These are phyloP conservation scores for Drosophila baimaii DNA, from an alignment of 1,140 invertebrate species.

Conservation along the genomic window DNA sequence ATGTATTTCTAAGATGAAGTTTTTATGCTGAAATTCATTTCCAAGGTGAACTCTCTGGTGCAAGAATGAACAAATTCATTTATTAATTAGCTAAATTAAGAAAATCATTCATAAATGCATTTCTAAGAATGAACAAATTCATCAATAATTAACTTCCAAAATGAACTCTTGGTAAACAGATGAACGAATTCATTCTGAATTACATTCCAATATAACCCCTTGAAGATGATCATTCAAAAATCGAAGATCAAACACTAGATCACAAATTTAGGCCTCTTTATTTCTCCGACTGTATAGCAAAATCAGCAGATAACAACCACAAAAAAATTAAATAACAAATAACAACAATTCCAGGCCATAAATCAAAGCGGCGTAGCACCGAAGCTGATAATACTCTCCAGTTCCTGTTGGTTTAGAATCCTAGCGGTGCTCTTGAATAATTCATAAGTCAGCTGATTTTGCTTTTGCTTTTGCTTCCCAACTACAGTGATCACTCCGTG, in stretches of 20 bases:
- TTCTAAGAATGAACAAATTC: background rate
- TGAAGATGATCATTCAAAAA: too few relatives aligned
- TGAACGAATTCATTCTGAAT: background rate
- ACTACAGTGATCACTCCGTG: conserved; percentile 8
- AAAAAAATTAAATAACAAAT: background rate
- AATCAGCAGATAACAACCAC: conserved; percentile 4
- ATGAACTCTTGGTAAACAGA: background rate
- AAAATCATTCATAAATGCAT: background rate
- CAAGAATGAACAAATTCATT: background rate
- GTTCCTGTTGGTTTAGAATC: conserved; percentile 19
- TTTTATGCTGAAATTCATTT: background rate
- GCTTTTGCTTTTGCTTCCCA: background rate
- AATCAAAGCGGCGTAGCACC: conserved; percentile 11
- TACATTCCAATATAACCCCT: background rate
- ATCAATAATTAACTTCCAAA: background rate
- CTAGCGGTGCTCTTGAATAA: conserved; percentile 19
- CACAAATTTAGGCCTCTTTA: background rate
- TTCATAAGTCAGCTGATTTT: conserved; percentile 12
- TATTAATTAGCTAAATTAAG: background rate
- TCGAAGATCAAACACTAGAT: too few relatives aligned
- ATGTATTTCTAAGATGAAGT: background rate
- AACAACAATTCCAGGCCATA: conserved; percentile 19
- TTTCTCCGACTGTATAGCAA: background rate
- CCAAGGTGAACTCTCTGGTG: background rate
- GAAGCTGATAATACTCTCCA: conserved; percentile 9